These are phyloP conservation scores for Mus spicilegus DNA, from an alignment of 2,113 vertebrate genomes.

Conservation along the genomic window DNA sequence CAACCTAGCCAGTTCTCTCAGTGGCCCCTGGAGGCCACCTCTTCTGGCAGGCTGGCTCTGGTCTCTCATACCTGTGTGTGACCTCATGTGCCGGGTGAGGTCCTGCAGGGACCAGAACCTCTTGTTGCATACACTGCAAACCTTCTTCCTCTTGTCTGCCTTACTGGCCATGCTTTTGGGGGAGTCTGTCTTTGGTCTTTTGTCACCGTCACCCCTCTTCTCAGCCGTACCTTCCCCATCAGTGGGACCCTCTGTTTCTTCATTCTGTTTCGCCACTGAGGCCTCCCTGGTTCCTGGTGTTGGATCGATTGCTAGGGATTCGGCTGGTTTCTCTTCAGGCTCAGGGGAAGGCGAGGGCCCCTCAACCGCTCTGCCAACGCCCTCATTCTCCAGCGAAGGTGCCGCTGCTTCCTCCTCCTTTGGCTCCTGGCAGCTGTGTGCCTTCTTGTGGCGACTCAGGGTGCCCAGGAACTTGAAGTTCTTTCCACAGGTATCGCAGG, in stretches of 20 bases:
- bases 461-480: conserved; percentile 96
- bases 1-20: neutral
- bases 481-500: conserved; percentile 93
- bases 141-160: conserved; percentile 98
- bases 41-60: neutral
- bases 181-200: conserved; percentile 90
- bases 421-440: conserved; percentile 88
- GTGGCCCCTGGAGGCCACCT: neutral
- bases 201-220: conserved; percentile 90
- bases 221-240: conserved; percentile 89
- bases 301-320: conserved; percentile 79
- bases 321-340: conserved; percentile 64
- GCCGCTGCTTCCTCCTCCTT: conserved; percentile 80
- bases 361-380: conserved; percentile 55
- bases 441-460: conserved; percentile 94
- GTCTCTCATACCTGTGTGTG: conserved; percentile 93
- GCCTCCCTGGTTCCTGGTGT: conserved; percentile 77
- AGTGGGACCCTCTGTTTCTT: conserved; percentile 87
- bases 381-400: conserved; percentile 77
- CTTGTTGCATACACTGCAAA: conserved; percentile 96
- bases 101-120: conserved; percentile 99
- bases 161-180: conserved; percentile 86
- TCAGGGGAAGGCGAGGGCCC: neutral
- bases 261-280: conserved; percentile 81
- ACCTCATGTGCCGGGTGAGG: conserved; percentile 97